phyloP scores from a whole-genome alignment of 2,113 vertebrate genomes.

The Catagonus wagneri region DNA sequence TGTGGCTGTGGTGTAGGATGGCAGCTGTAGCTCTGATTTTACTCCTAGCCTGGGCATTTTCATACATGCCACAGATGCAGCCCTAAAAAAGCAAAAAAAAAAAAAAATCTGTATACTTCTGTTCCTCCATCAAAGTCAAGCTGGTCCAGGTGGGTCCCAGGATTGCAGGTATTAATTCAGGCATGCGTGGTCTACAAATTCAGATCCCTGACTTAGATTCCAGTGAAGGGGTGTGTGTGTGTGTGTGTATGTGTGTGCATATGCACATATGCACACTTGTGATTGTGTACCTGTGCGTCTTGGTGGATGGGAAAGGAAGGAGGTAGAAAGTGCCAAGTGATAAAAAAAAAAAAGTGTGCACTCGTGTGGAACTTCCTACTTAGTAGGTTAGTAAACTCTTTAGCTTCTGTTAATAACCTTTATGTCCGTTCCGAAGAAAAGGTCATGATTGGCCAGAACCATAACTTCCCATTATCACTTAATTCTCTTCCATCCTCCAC shows the following conservation, averaged over 20 bases:
- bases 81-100: no score
- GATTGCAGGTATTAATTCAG: neutral
- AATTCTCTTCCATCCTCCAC: slow-evolving; percentile 18
- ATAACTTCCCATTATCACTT: slow-evolving; percentile 72
- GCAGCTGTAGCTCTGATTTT: no score
- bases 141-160: neutral
- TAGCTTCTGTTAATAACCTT: slow-evolving; percentile 71
- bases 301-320: neutral
- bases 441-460: slow-evolving; percentile 75
- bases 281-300: neutral
- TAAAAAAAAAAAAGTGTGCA: neutral
- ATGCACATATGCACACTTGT: fast-evolving
- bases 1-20: no score
- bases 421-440: slow-evolving; percentile 74
- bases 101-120: neutral
- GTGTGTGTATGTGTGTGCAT: neutral
- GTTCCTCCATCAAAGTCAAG: neutral
- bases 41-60: no score
- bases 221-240: neutral
- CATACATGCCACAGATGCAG: no score
- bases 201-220: neutral
- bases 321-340: neutral
- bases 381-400: neutral
- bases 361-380: neutral
- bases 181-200: fast-evolving